Percentiles rank a stretch among this genome's conserved stretches.
These are phyloP conservation scores for Suricata suricatta DNA, from an alignment of 2,113 vertebrate genomes.

Conservation along the genomic window DNA sequence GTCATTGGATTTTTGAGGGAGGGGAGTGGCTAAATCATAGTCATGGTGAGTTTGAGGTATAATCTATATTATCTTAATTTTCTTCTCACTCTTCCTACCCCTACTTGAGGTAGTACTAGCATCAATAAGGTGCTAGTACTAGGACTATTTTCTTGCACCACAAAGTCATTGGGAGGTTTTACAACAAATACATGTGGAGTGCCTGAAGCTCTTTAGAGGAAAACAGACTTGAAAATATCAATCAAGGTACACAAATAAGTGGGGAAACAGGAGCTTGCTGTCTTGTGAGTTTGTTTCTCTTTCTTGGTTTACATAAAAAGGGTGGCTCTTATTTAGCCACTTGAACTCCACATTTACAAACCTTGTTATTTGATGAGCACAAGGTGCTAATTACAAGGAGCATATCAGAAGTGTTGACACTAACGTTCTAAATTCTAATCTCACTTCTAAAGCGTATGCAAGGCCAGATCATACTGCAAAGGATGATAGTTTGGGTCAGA, in stretches of 20 bases:
- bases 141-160: neutral
- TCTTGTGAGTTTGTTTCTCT: neutral
- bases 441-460: neutral
- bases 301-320: neutral
- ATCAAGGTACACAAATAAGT: conserved; percentile 59
- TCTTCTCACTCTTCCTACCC: neutral
- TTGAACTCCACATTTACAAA: neutral
- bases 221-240: conserved; percentile 56
- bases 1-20: neutral
- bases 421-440: neutral
- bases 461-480: neutral
- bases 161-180: conserved; percentile 19
- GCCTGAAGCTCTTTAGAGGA: neutral
- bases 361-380: neutral
- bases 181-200: neutral
- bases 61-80: neutral
- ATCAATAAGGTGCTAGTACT: neutral
- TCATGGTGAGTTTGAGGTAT: neutral
- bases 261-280: neutral
- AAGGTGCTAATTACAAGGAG: neutral
- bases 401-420: neutral
- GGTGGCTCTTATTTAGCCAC: neutral
- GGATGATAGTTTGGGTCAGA: neutral
- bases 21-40: neutral
- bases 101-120: too few species aligned